A percentile compares a stretch with the other conserved stretches of the same genome.
These are phyloP conservation scores for Neelides folsomi DNA, from an alignment of 2,888 invertebrate genomes.

Conservation along the genomic window DNA sequence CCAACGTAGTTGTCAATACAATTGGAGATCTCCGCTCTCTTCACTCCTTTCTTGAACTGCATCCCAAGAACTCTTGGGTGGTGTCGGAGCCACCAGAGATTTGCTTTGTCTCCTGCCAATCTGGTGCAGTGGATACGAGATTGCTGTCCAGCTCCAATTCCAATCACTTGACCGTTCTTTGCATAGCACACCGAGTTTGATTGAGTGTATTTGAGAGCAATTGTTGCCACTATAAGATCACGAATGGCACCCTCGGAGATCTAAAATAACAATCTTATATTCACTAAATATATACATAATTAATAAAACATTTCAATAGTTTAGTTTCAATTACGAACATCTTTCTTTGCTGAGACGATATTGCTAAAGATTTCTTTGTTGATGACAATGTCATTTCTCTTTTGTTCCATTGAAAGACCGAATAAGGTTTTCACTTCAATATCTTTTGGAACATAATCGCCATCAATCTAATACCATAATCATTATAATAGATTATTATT, in stretches of 20 bases:
- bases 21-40: constrained; percentile 85
- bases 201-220: constrained; percentile 93
- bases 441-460: constrained; percentile 62
- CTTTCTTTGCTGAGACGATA: constrained; percentile 56
- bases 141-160: constrained; percentile 98
- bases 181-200: constrained; percentile 98
- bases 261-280: constrained; percentile 36
- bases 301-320: not conserved
- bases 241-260: constrained; percentile 62
- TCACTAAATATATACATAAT: constrained; percentile 5
- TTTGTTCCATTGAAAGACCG: constrained; percentile 73
- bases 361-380: constrained; percentile 63
- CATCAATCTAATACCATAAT: constrained; percentile 57
- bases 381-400: constrained; percentile 76
- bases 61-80: constrained; percentile 72
- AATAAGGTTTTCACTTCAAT: constrained; percentile 72
- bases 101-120: constrained; percentile 91
- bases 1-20: constrained; percentile 90
- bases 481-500: not conserved
- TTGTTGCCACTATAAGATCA: constrained; percentile 88
- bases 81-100: constrained; percentile 75
- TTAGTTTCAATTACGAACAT: constrained; percentile 41
- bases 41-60: constrained; percentile 71
- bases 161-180: constrained; percentile 79
- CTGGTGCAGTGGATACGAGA: constrained; percentile 96